Evolutionary conservation across 2,797 vertebrate species (phyloP).

Genomic region (Gymnodraco acuticeps): DNA sequence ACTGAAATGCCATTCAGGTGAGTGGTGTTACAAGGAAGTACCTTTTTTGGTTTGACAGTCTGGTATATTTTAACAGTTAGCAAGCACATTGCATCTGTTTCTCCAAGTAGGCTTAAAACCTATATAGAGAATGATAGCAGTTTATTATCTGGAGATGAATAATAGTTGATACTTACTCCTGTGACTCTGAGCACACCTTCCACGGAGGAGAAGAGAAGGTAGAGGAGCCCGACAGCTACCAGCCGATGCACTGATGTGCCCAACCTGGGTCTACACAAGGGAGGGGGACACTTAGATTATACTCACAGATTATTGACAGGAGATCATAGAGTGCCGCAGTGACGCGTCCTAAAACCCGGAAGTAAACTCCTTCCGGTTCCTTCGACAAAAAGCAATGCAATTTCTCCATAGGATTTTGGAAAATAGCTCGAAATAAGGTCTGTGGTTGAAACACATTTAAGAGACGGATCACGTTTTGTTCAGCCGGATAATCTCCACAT

Average conservation of each 20-base stretch:
- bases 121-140: neutral
- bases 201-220: conserved; percentile 95
- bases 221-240: conserved; percentile 92
- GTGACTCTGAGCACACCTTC: conserved; percentile 96
- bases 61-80: too few species aligned
- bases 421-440: too few species aligned
- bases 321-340: too few species aligned
- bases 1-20: neutral
- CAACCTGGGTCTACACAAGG: conserved; percentile 88
- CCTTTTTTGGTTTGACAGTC: neutral
- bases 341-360: too few species aligned
- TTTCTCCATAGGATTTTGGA: too few species aligned
- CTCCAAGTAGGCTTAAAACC: neutral
- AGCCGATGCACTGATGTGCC: conserved; percentile 94
- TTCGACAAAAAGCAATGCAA: too few species aligned
- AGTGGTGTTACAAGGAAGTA: neutral
- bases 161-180: conserved; percentile 86
- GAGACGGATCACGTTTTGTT: too few species aligned
- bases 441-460: too few species aligned
- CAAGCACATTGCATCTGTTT: neutral
- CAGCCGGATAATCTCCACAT: too few species aligned
- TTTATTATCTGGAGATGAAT: neutral
- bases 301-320: neutral
- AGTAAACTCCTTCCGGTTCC: too few species aligned
- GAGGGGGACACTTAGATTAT: neutral